Base-by-base conservation (phyloP, 2,797 vertebrate genomes). In the Etheostoma perlongum region DNA sequence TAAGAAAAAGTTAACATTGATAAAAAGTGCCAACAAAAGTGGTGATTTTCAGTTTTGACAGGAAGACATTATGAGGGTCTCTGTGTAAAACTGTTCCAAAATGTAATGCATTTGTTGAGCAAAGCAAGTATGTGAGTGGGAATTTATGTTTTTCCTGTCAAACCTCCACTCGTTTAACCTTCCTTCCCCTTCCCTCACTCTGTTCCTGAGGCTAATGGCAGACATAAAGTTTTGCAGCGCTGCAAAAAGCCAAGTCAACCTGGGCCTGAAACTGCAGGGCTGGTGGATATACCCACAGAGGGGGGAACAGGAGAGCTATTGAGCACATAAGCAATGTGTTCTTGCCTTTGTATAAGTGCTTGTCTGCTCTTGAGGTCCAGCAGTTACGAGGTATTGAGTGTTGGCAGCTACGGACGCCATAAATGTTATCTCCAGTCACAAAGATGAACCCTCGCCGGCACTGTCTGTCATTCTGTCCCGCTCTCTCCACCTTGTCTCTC, bases 211-310 rank as follows among this genome's bases (percentile, higher is more conserved):
- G 78, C 67, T 71, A 66, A 83, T 18, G 59, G 78, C 76, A 63
- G 73, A 72, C 58, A 76, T 77, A 11, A 79, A 79, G 73, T 81
- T 89, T 82, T 88, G 87, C 84, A 69, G 77, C 6, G 63, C 76
- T 79, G 83, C 85, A 79, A 85, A 84, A 85, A 76, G 52, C 52
- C 53, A 40, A 81, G 81, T 79, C 74, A 74, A 85, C 85, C 73
- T 42, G 60, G 72, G 42, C 30, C 52, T 75, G 48, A 67, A 81
- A 78, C 70, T 46, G 66, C 64, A 76, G 16, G 51, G 72, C 72
- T 61, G 78, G 78, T 83, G 68, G 78, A 85, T 80, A 27, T 11
- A 61, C 23, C 73, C 66, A 49, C 73, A 65, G 64, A 46, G 40
- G 30, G 30, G 30, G 30, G 61, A 54, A 23, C 21, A 6, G n/a